These are phyloP conservation scores for Antedon mediterranea DNA, from an alignment of 53 echinoderm and acorn worm species.

Conservation along the genomic window DNA sequence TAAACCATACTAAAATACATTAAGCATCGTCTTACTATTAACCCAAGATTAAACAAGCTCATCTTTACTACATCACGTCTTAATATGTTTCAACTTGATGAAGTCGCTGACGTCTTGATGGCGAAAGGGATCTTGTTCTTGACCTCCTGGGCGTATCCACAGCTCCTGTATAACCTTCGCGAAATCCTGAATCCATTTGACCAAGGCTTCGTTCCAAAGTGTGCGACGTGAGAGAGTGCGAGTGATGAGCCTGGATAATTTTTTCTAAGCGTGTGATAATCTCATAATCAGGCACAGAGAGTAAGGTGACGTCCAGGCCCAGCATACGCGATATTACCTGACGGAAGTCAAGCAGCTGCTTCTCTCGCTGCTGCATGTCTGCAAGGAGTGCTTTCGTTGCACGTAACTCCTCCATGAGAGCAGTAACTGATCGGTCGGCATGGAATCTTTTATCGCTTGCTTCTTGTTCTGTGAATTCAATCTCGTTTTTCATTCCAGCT, in stretches of 20 bases:
- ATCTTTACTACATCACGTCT: neutral
- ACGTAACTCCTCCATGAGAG: conserved; percentile 53
- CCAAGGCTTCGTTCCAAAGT: conserved; percentile 59
- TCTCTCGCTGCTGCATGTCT: conserved; percentile 59
- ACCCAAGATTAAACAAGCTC: no score
- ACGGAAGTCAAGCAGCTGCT: conserved; percentile 85
- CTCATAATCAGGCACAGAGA: conserved; percentile 96
- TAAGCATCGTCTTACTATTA: no score
- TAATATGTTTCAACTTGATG: conserved; percentile 10
- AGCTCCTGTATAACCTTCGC: conserved; percentile 57
- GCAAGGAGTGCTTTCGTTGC: conserved; percentile 68
- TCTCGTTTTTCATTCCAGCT: conserved; percentile 91
- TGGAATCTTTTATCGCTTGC: conserved; percentile 31
- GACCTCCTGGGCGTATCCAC: conserved; percentile 18
- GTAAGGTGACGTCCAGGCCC: conserved; percentile 61
- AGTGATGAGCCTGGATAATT: conserved; percentile 97
- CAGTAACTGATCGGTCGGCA: conserved; percentile 40
- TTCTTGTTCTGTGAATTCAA: conserved; percentile 80
- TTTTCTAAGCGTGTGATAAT: conserved; percentile 91
- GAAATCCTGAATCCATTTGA: conserved; percentile 65
- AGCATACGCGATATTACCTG: conserved; percentile 95
- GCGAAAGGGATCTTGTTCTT: conserved; percentile 57
- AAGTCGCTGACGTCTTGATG: conserved; percentile 53
- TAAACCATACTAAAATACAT: no score
- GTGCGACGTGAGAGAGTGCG: conserved; percentile 68